These are phyloP conservation scores for Lates japonicus DNA, from an alignment of 2,797 vertebrate species.

Conservation along the genomic window DNA sequence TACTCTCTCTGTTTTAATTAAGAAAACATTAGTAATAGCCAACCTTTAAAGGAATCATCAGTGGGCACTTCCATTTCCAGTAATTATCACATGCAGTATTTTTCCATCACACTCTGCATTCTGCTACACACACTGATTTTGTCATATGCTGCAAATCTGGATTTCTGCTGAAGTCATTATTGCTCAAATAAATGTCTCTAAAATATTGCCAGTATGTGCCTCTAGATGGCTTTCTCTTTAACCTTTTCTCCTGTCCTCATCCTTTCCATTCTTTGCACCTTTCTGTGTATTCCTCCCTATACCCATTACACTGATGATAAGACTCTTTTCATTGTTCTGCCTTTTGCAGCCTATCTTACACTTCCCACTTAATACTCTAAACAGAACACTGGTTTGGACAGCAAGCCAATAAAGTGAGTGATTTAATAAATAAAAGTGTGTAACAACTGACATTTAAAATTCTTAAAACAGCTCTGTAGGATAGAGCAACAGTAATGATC, in stretches of 20 bases:
- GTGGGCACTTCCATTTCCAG: neutral
- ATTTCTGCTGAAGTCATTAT: constrained; percentile 32
- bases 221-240: neutral
- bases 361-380: neutral
- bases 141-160: constrained; percentile 1
- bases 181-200: constrained; percentile 3
- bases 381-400: constrained; percentile 6
- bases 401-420: neutral
- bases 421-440: constrained; percentile 23
- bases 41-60: neutral
- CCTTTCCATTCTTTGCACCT: neutral
- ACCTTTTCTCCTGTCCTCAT: neutral
- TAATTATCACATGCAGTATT: constrained; percentile 15
- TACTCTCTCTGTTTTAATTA: neutral
- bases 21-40: neutral
- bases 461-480: neutral
- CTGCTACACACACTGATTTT: constrained; percentile 30
- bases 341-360: neutral
- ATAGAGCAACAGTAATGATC: neutral
- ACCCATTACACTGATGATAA: neutral
- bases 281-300: neutral
- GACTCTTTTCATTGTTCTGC: neutral
- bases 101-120: constrained; percentile 1
- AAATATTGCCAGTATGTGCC: neutral
- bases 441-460: constrained; percentile 11